A percentile compares a stretch with the other conserved stretches of the same genome.
phyloP scores from a whole-genome alignment of 2,888 invertebrate species.

The Carpatolechia fugitivella region DNA sequence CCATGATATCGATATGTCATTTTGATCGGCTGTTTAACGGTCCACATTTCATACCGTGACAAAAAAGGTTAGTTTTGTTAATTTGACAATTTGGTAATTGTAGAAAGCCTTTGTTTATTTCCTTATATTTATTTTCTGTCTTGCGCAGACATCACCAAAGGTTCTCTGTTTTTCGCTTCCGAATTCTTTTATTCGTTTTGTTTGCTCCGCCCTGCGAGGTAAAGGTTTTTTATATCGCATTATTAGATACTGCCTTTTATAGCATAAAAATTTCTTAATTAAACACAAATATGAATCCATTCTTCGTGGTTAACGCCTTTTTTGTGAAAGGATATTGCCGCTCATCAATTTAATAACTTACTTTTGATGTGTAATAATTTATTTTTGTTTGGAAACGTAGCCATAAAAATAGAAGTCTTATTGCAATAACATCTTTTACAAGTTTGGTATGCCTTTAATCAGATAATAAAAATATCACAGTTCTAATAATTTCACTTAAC shows the following conservation, averaged over 20 bases:
- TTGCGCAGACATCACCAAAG: background rate
- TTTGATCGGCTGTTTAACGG: constrained; percentile 26
- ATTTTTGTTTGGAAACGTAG: constrained; percentile 37
- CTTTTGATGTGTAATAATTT: constrained; percentile 51
- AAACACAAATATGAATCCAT: constrained; percentile 66
- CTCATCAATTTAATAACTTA: constrained; percentile 70
- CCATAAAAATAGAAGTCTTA: constrained; percentile 14
- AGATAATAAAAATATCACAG: no score
- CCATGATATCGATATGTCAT: constrained; percentile 42
- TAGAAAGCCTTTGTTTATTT: no score
- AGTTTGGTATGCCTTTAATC: no score
- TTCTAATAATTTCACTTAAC: no score
- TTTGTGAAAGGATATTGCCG: constrained; percentile 61
- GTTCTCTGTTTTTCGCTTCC: constrained; percentile 40
- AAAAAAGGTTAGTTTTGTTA: background rate
- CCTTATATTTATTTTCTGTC: no score
- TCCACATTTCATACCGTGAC: constrained; percentile 25
- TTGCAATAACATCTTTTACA: no score
- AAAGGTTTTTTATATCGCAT: constrained; percentile 30
- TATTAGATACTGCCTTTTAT: constrained; percentile 57
- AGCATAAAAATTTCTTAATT: constrained; percentile 72
- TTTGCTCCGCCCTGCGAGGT: constrained; percentile 27
- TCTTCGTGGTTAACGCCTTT: constrained; percentile 66
- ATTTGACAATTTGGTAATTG: no score
- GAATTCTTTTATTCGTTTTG: constrained; percentile 40